Conservation (phyloP, 2,113 vertebrate genomes). For the Gnathonemus echidnorhynchus region DNA sequence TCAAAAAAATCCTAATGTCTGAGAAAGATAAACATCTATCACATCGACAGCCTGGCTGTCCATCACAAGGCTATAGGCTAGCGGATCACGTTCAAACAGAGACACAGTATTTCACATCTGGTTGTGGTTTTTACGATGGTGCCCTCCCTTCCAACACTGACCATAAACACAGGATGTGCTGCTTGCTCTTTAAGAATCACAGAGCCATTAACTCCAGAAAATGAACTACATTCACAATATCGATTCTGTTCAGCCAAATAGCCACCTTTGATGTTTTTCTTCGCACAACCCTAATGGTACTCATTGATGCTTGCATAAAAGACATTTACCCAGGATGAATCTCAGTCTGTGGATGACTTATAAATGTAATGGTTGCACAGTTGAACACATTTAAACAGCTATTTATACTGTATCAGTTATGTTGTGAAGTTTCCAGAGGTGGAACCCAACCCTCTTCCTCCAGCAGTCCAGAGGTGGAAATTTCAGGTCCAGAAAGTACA, state of each 20-base stretch:
- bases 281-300: background rate
- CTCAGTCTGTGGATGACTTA: background rate
- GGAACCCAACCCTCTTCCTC: background rate
- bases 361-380: background rate
- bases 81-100: background rate
- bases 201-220: background rate
- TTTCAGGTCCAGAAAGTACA: background rate
- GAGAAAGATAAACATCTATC: background rate
- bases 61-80: background rate
- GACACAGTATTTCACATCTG: background rate
- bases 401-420: background rate
- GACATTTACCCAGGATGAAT: background rate
- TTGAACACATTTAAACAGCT: background rate
- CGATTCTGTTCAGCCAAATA: background rate
- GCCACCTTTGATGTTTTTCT: background rate
- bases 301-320: background rate
- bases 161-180: background rate
- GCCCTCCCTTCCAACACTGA: background rate
- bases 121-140: background rate
- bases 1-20: background rate
- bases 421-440: background rate
- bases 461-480: background rate
- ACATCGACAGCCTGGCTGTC: background rate
- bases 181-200: background rate
- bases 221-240: background rate